Percentiles rank a stretch among this genome's conserved stretches.
These are phyloP conservation scores for Steromphala cineraria DNA, from an alignment of 2,888 invertebrate genomes.

Conservation along the genomic window DNA sequence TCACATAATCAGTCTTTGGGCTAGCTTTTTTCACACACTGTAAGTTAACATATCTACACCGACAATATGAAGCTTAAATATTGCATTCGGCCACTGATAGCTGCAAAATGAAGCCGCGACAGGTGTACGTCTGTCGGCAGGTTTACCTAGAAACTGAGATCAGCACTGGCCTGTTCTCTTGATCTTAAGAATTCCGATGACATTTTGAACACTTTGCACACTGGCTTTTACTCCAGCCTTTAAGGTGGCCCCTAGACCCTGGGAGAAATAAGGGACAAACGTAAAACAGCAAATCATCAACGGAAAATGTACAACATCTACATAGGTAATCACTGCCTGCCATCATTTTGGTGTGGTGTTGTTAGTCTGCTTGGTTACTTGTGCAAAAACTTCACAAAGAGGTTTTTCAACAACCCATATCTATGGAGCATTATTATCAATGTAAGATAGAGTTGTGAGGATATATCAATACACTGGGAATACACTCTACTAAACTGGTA, in stretches of 20 bases:
- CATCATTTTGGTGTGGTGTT: too few species aligned
- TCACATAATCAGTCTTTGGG: too few species aligned
- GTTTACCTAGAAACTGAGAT: constrained; percentile 25
- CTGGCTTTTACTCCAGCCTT: constrained; percentile 60
- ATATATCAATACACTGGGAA: too few species aligned
- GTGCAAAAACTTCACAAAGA: too few species aligned
- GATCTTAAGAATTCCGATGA: constrained; percentile 46
- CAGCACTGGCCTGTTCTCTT: constrained; percentile 25
- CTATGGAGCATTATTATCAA: too few species aligned
- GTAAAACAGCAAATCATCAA: constrained; percentile 15
- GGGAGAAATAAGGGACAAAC: constrained; percentile 10
- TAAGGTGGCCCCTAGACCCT: constrained; percentile 44
- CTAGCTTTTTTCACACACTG: too few species aligned
- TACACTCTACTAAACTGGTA: too few species aligned
- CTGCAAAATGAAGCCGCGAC: constrained; percentile 19
- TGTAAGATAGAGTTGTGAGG: too few species aligned
- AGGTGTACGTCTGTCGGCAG: not conserved
- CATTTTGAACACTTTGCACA: constrained; percentile 56
- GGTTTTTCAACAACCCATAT: too few species aligned
- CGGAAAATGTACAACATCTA: not conserved
- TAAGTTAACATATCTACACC: too few species aligned
- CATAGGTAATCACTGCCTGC: not conserved
- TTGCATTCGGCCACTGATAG: not conserved
- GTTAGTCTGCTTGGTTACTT: too few species aligned
- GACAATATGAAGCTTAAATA: too few species aligned